Evolutionary conservation across 2,888 invertebrate genomes (phyloP), one percentile per base, ranked within the genome.

Genomic region (Dioctria linearis): DNA sequence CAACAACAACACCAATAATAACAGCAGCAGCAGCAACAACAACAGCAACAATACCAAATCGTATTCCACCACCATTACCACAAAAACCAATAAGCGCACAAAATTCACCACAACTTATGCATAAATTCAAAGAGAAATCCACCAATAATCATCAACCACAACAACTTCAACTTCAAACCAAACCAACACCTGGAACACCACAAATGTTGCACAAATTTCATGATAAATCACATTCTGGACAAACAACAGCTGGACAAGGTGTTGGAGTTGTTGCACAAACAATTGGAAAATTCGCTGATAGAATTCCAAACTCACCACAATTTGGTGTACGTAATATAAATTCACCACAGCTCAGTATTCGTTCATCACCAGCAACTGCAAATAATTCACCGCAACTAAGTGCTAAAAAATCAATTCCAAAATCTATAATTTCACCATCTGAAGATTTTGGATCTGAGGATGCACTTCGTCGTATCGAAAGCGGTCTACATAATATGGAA

Each of bases 381-480:
- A 81, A 82, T 3, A 82, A 82, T 25, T 85, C 85, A 39, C 81
- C 84, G 42, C 82, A 81, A 54, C 6, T 82, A 49, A 65, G 49
- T 8, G 39, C 39, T 37, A 82, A 80, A 61, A 79, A 81, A 51
- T 65, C 69, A 37, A 25, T 76, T 2, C 9, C 73, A 2, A 80
- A 76, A 49, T 57, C 69, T 43, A 65, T 69, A 13, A 82, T 85
- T 0, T 88, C 88, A 11, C 88, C 88, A 76, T 86, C 86, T 5
- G 89, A 89, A 67, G 89, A 89, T 61, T 89, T 88, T 59, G 89
- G 89, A 3, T 89, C 89, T 5, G 89, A 89, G 81, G 89, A 89
- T 83, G 89, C 89, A 0, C 82, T 89, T 66, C 86, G 89, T 0
- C 89, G 89, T 66, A 89, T 89, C 25, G 89, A 89, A 80, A 88